Conservation (phyloP, 2,113 vertebrate species). For the Bos javanicus region DNA sequence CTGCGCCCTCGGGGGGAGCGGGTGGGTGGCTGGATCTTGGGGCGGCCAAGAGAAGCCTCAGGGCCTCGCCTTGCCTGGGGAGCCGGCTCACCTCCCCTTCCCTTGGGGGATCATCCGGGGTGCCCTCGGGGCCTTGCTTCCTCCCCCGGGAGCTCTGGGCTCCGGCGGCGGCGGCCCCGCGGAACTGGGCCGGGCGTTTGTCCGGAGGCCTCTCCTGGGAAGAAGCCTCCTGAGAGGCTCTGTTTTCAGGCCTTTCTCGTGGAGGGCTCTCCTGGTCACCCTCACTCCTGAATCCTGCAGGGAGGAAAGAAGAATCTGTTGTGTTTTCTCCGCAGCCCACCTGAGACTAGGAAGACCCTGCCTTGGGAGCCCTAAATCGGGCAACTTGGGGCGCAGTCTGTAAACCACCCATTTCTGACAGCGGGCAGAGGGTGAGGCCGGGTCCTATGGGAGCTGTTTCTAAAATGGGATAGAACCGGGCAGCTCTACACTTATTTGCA, state of each 20-base stretch:
- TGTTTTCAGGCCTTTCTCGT: conserved; percentile 66
- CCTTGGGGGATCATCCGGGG: conserved; percentile 61
- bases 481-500: neutral
- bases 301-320: conserved; percentile 27
- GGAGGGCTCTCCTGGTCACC: conserved; percentile 53
- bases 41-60: neutral
- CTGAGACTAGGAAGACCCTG: neutral
- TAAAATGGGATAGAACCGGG: neutral
- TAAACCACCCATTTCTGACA: neutral
- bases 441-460: neutral
- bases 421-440: neutral
- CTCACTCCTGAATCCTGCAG: conserved; percentile 37
- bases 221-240: conserved; percentile 66
- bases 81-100: conserved; percentile 66
- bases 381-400: neutral
- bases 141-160: conserved; percentile 20
- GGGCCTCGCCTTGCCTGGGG: neutral
- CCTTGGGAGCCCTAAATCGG: neutral
- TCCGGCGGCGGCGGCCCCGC: neutral
- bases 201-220: conserved; percentile 63
- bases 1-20: neutral
- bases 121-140: conserved; percentile 49
- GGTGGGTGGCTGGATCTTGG: neutral
- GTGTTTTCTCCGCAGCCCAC: neutral
- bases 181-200: conserved; percentile 19